Evolutionary conservation across 2,797 vertebrate species (phyloP).

Genomic region (Galaxias olidus): DNA sequence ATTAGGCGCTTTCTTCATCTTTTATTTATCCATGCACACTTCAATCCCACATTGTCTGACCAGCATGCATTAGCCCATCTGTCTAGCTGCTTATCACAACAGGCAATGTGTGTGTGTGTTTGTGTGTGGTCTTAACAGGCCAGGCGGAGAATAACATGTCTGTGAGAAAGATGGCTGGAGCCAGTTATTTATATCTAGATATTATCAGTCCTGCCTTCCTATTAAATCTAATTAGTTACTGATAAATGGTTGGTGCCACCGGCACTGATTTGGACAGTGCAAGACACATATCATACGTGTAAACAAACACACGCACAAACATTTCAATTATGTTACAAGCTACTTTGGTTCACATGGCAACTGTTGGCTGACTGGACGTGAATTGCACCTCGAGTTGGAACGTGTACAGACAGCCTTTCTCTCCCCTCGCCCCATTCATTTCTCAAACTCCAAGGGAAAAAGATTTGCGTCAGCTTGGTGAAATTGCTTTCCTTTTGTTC

Average conservation of each 20-base stretch:
- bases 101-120: background rate
- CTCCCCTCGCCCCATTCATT: constrained; percentile 9
- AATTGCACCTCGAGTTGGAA: constrained; percentile 25
- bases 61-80: constrained; percentile 4
- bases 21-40: too few species aligned
- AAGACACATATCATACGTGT: background rate
- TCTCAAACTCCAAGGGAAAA: constrained; percentile 3
- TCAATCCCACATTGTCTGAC: constrained; percentile 16
- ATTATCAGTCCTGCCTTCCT: constrained; percentile 14
- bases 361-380: constrained; percentile 5
- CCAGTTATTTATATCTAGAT: constrained; percentile 19
- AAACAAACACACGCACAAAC: background rate
- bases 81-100: constrained; percentile 23
- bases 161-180: too few species aligned
- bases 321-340: background rate
- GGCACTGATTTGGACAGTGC: background rate
- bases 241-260: constrained; percentile 21
- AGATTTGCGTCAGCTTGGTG: too few species aligned
- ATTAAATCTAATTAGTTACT: constrained; percentile 23
- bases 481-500: too few species aligned
- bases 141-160: too few species aligned
- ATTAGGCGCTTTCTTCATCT: background rate
- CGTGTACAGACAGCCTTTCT: constrained; percentile 10
- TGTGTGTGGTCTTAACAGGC: background rate
- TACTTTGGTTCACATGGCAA: constrained; percentile 42